phyloP scores from a whole-genome alignment of 1,140 invertebrate genomes.

The Drosophila busckii region DNA sequence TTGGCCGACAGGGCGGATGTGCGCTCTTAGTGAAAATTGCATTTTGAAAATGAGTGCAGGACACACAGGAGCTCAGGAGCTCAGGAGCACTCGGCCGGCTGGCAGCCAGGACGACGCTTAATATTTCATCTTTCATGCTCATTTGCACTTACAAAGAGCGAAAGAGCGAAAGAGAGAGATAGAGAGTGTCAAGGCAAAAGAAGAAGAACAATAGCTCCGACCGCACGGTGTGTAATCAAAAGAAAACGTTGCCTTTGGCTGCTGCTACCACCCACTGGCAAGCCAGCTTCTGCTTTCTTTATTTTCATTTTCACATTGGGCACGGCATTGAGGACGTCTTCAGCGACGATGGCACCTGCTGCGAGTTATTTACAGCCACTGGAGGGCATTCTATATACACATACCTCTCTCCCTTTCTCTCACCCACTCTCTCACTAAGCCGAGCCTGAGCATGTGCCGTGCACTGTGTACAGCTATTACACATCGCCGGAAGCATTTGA shows the following conservation, averaged over 20 bases:
- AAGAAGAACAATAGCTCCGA: conserved; percentile 25
- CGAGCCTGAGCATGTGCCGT: conserved; percentile 24
- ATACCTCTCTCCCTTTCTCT: neutral
- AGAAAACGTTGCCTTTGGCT: conserved; percentile 49
- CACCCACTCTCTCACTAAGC: neutral
- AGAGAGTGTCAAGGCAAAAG: neutral
- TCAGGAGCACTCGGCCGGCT: conserved; percentile 10
- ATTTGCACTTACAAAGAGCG: conserved; percentile 51
- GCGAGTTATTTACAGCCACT: conserved; percentile 74
- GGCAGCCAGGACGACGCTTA: conserved; percentile 48
- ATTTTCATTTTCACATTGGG: too few species aligned
- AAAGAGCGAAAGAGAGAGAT: neutral
- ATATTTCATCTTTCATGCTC: conserved; percentile 75
- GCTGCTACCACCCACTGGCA: neutral
- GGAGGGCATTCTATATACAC: conserved; percentile 39
- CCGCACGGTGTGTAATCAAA: conserved; percentile 49
- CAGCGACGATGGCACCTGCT: conserved; percentile 50
- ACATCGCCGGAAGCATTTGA: conserved; percentile 70
- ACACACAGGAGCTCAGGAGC: conserved; percentile 1
- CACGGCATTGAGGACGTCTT: conserved; percentile 32
- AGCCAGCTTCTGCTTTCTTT: neutral
- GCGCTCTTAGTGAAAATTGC: conserved; percentile 70
- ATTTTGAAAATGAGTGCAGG: conserved; percentile 66
- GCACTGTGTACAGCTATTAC: conserved; percentile 64
- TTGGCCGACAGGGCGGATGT: conserved; percentile 44